Evolutionary conservation across 2,888 invertebrate species (phyloP), one percentile per base, ranked within the genome.

Genomic region (Drosophila rubida): DNA sequence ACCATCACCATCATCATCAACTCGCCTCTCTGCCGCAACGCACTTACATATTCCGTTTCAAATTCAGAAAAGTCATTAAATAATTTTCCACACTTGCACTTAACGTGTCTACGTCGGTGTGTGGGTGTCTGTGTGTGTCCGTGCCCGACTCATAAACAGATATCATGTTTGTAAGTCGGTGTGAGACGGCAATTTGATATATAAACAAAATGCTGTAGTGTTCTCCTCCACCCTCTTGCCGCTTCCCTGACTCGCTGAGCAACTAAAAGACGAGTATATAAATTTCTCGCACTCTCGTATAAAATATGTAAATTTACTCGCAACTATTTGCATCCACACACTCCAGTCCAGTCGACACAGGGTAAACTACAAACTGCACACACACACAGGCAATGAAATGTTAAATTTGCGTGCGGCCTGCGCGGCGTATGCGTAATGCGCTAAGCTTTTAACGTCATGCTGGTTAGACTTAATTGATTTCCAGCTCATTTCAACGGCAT

Each of bases 1-100:
- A 46, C n/a, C 44, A 23, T 13, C 44, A 6, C 4, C 23, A 22
- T 42, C 23, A 14, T 39, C 53, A 8, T 30, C 27, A 19, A 42
- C 27, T 22, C 13, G 9, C 1, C 42, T 32, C 42, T 22, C 39
- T 22, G 77, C 85, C 85, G 45, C 79, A 80, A 69, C 76, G 63
- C 87, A 79, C 89, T 83, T 70, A 75, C 71, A 65, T 76, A 89
- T 89, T 88, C 87, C 75, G 81, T 88, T 87, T 89, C 71, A 79
- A 84, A 81, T 86, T 79, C 87, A 76, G 83, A 84, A 81, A 88
- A 87, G 88, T 88, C 87, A 89, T 87, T 87, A 88, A 87, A 88
- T 88, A 84, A 89, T 87, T 89, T 88, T 87, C 81, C 73, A 83
- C 87, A 88, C 75, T 89, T 83, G 80, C 88, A 81, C 84, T 88